Percentiles rank a stretch among this genome's conserved stretches.
Conservation (phyloP, 2,888 invertebrate genomes). For the Drosophila gaucha region DNA sequence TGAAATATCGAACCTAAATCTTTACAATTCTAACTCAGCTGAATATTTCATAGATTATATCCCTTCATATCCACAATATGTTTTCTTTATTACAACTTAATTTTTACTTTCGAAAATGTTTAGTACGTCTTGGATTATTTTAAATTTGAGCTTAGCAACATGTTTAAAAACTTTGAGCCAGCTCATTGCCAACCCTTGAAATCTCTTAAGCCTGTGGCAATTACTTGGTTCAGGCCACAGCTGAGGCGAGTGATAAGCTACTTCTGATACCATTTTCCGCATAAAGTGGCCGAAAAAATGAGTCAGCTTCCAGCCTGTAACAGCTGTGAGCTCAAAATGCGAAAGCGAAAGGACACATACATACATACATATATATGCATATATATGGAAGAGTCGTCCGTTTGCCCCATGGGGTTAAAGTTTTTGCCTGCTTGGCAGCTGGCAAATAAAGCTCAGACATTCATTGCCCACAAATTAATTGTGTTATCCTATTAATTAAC, state of each 20-base stretch:
- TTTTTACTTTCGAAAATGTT: too few species aligned
- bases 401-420: slow-evolving; percentile 16
- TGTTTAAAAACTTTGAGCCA: neutral
- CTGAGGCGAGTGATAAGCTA: slow-evolving; percentile 59
- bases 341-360: slow-evolving; percentile 30
- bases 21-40: too few species aligned
- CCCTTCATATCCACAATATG: too few species aligned
- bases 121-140: neutral
- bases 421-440: slow-evolving; percentile 34
- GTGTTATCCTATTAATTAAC: slow-evolving; percentile 83
- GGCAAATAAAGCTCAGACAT: slow-evolving; percentile 82
- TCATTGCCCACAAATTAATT: slow-evolving; percentile 83
- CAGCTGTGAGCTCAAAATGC: slow-evolving; percentile 40
- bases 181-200: slow-evolving; percentile 22
- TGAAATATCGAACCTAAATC: too few species aligned
- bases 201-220: slow-evolving; percentile 57
- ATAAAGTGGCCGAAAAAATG: slow-evolving; percentile 40
- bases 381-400: neutral
- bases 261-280: slow-evolving; percentile 31
- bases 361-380: neutral
- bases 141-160: neutral
- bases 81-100: too few species aligned
- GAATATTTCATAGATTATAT: too few species aligned
- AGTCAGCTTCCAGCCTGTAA: slow-evolving; percentile 33
- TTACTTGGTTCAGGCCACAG: slow-evolving; percentile 54